Conservation (phyloP, 2,888 invertebrate species). For the Sycophila texana region DNA sequence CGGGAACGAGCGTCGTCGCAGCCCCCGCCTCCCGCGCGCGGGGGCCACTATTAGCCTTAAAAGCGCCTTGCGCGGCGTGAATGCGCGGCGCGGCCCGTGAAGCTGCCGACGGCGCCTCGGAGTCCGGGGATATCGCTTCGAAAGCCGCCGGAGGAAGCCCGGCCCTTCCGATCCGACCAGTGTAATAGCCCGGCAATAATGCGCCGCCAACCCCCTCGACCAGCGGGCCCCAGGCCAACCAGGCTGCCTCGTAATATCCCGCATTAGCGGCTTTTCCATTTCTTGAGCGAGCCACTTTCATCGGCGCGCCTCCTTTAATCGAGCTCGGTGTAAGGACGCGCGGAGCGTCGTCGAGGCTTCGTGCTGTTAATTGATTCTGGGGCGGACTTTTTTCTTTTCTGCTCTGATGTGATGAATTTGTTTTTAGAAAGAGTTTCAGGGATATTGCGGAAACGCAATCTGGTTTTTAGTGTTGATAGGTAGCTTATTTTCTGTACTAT, state of each 20-base stretch:
- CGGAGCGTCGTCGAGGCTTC: too few relatives aligned
- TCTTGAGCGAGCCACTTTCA: too few relatives aligned
- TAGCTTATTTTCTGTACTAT: too few relatives aligned
- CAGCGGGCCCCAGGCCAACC: neutral
- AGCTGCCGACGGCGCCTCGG: neutral
- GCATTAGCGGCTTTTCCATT: slow-evolving; percentile 40
- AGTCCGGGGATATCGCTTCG: slow-evolving; percentile 3
- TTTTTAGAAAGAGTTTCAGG: too few relatives aligned
- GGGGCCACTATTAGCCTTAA: slow-evolving; percentile 3
- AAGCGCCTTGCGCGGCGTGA: neutral
- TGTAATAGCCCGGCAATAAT: slow-evolving; percentile 44
- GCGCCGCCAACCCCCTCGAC: slow-evolving; percentile 4
- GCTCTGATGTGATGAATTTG: too few relatives aligned
- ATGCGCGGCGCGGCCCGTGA: neutral
- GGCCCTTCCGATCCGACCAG: slow-evolving; percentile 2
- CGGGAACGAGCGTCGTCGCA: neutral
- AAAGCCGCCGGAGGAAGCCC: neutral
- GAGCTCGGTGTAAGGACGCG: too few relatives aligned
- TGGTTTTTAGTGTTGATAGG: too few relatives aligned
- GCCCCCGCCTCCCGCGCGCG: neutral
- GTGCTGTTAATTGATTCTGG: too few relatives aligned
- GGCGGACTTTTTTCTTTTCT: too few relatives aligned
- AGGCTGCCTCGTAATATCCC: slow-evolving; percentile 29
- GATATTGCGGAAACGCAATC: too few relatives aligned
- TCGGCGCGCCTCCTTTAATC: too few relatives aligned